phyloP scores from a whole-genome alignment of 2,888 invertebrate genomes.

The Pristionchus fissidentatus region DNA sequence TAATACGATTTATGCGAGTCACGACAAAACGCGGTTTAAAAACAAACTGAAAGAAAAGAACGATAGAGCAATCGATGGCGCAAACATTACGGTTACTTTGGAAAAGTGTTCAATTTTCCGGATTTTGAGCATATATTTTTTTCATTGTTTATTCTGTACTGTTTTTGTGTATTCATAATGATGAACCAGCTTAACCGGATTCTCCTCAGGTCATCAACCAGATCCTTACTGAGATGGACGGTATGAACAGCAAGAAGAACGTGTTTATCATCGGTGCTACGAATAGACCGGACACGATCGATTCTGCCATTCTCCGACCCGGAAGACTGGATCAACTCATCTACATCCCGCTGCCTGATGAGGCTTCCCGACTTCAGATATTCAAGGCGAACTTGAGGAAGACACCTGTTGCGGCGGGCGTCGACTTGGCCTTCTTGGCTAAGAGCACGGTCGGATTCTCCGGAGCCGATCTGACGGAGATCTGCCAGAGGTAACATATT shows the following conservation, averaged over 20 bases:
- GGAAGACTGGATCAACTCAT: slow-evolving; percentile 98
- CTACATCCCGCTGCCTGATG: slow-evolving; percentile 99
- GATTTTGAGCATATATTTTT: too few relatives aligned
- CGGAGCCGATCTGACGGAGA: slow-evolving; percentile 98
- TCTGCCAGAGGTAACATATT: slow-evolving; percentile 86
- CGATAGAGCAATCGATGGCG: too few relatives aligned
- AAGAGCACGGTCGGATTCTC: slow-evolving; percentile 92
- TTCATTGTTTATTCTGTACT: too few relatives aligned
- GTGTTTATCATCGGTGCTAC: slow-evolving; percentile 99
- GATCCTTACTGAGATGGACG: slow-evolving; percentile 99
- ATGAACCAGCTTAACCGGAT: too few relatives aligned
- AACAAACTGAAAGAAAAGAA: too few relatives aligned
- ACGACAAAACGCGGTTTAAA: too few relatives aligned
- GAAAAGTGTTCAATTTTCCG: too few relatives aligned
- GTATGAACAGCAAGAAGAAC: slow-evolving; percentile 99
- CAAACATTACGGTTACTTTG: too few relatives aligned
- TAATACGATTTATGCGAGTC: too few relatives aligned
- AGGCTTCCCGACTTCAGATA: slow-evolving; percentile 95
- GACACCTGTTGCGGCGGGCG: slow-evolving; percentile 81
- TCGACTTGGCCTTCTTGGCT: slow-evolving; percentile 85
- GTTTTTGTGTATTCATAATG: too few relatives aligned
- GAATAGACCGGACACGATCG: slow-evolving; percentile 94
- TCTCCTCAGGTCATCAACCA: slow-evolving; percentile 99
- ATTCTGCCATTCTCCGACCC: slow-evolving; percentile 97
- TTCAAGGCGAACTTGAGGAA: slow-evolving; percentile 86